A percentile compares a stretch with the other conserved stretches of the same genome.
These are phyloP conservation scores for Disparrhopalites patrizii DNA, from an alignment of 2,888 invertebrate species.

Conservation along the genomic window DNA sequence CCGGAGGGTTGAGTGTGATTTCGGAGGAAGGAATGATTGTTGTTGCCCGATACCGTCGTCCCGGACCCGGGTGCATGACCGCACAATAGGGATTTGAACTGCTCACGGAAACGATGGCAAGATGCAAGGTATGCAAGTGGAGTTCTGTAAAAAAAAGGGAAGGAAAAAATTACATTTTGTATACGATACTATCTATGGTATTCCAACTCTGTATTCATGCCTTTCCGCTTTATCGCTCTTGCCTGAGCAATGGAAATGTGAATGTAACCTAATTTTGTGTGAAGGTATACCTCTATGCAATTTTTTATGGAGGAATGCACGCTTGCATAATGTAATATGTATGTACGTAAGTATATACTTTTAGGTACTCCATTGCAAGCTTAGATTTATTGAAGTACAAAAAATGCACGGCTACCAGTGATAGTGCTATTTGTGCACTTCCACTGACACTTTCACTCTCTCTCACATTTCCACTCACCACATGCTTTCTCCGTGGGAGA, in stretches of 20 bases:
- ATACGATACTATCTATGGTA: background rate
- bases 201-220: background rate
- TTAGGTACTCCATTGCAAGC: no score
- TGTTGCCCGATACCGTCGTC: no score
- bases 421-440: no score
- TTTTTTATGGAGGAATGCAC: background rate
- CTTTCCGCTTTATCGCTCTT: background rate
- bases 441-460: no score
- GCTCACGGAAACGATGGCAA: constrained; percentile 46
- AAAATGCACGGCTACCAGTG: no score
- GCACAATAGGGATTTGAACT: constrained; percentile 38
- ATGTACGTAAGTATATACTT: background rate
- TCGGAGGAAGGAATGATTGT: background rate
- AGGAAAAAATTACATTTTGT: background rate
- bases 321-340: background rate
- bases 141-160: constrained; percentile 33
- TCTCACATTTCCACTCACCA: no score
- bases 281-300: background rate
- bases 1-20: constrained; percentile 4
- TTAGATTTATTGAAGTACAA: background rate
- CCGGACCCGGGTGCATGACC: constrained; percentile 28
- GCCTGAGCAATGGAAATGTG: no score
- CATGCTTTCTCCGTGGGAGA: no score
- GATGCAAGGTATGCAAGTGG: constrained; percentile 47
- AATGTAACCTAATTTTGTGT: background rate